Evolutionary conservation across 2,113 vertebrate genomes (phyloP).

Genomic region (Athene noctua): DNA sequence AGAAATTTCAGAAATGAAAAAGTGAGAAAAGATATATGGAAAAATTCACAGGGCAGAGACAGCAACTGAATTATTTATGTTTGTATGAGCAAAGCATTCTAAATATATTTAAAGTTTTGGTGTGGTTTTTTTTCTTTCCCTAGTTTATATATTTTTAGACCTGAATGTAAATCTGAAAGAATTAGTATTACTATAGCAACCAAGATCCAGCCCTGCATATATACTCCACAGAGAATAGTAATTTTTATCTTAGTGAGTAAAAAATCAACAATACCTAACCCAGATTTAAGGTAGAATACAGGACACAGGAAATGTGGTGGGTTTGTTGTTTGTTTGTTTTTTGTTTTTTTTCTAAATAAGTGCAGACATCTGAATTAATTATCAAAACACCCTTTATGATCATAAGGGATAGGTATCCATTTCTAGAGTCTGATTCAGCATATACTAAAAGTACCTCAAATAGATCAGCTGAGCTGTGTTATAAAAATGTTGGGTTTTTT

Average conservation of each 20-base stretch:
- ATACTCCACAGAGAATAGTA: not conserved
- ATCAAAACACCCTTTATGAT: not conserved
- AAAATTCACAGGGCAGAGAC: not conserved
- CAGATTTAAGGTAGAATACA: not conserved
- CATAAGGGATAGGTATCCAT: not conserved
- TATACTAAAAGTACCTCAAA: not conserved
- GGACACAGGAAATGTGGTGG: not conserved
- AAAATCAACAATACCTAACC: not conserved
- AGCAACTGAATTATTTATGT: not conserved
- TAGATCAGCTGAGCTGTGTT: not conserved
- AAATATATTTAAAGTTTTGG: not conserved
- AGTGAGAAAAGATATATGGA: not conserved
- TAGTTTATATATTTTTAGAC: not conserved
- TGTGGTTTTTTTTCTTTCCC: not conserved
- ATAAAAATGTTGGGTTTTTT: not conserved
- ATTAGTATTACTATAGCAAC: conserved; percentile 43
- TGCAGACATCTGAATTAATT: not conserved
- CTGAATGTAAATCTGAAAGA: not conserved
- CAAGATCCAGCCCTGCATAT: not conserved
- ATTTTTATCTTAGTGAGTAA: not conserved
- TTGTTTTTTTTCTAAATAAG: not conserved
- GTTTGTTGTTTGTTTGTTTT: too few species aligned
- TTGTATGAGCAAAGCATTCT: not conserved
- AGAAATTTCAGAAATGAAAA: not conserved
- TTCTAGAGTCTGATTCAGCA: not conserved